phyloP scores from a whole-genome alignment of 2,113 vertebrate genomes.

The Elachura formosa region DNA sequence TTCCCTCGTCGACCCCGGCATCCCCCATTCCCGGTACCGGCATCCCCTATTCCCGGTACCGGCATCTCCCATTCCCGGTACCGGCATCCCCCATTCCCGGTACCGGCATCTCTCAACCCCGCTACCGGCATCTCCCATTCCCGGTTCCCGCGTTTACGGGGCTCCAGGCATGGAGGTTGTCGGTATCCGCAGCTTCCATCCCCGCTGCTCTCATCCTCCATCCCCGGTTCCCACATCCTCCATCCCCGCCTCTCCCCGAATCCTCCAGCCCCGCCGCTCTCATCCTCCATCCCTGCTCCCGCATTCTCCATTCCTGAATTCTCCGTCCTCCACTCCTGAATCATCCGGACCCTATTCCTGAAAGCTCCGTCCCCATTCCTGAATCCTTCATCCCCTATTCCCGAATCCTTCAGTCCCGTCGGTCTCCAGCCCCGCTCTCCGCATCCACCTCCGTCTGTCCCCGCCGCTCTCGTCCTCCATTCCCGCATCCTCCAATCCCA shows the following conservation, averaged over 20 bases:
- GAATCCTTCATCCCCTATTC: no score
- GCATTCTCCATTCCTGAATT: neutral
- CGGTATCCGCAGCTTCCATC: neutral
- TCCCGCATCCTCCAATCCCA: neutral
- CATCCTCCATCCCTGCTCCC: neutral
- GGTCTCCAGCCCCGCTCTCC: neutral
- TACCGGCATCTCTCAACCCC: neutral
- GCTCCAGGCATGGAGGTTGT: neutral
- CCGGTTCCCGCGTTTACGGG: neutral
- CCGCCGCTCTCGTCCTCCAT: neutral
- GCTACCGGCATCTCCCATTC: accelerated
- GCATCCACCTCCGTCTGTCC: no score
- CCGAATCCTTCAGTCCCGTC: neutral
- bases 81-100: accelerated
- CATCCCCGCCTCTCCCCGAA: neutral
- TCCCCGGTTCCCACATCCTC: neutral
- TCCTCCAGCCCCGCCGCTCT: neutral
- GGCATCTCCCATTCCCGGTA: accelerated
- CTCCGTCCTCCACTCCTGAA: neutral
- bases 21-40: accelerated
- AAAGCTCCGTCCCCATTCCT: neutral
- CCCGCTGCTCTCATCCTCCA: neutral
- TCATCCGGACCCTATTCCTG: no score
- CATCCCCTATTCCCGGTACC: accelerated
- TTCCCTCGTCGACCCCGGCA: neutral